Evolutionary conservation across 2,888 invertebrate species (phyloP).

Genomic region (Caenorhabditis sp.): DNA sequence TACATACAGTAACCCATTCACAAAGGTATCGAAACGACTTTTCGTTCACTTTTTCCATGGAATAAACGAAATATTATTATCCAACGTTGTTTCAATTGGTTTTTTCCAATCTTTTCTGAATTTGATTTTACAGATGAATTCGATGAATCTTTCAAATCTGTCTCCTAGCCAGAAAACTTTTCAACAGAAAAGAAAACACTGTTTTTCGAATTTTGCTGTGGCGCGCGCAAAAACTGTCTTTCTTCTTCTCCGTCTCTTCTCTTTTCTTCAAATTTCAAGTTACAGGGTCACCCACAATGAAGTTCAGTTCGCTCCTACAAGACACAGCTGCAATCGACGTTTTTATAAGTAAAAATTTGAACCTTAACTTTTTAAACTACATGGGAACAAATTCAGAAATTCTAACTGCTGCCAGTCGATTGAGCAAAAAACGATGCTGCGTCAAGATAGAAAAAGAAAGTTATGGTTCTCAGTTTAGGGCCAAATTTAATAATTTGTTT

Average conservation of each 20-base stretch:
- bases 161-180: too few relatives aligned
- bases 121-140: too few relatives aligned
- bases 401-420: constrained; percentile 35
- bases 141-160: too few relatives aligned
- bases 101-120: neutral
- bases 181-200: too few relatives aligned
- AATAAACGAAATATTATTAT: too few relatives aligned
- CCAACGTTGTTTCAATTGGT: neutral
- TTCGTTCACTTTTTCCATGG: neutral
- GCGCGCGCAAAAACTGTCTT: constrained; percentile 12
- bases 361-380: neutral
- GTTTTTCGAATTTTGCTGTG: too few relatives aligned
- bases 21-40: constrained; percentile 6
- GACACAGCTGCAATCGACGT: constrained; percentile 56
- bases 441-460: constrained; percentile 53
- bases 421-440: constrained; percentile 57
- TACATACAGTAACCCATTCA: constrained; percentile 3
- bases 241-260: constrained; percentile 14
- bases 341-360: constrained; percentile 43
- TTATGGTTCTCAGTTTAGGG: neutral
- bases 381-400: constrained; percentile 38
- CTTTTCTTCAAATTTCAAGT: neutral
- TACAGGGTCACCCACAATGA: constrained; percentile 41
- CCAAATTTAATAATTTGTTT: neutral
- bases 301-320: constrained; percentile 54